Evolutionary conservation across 2,113 vertebrate genomes (phyloP), one percentile per base, ranked within the genome.

Genomic region (Lepus timidus): DNA sequence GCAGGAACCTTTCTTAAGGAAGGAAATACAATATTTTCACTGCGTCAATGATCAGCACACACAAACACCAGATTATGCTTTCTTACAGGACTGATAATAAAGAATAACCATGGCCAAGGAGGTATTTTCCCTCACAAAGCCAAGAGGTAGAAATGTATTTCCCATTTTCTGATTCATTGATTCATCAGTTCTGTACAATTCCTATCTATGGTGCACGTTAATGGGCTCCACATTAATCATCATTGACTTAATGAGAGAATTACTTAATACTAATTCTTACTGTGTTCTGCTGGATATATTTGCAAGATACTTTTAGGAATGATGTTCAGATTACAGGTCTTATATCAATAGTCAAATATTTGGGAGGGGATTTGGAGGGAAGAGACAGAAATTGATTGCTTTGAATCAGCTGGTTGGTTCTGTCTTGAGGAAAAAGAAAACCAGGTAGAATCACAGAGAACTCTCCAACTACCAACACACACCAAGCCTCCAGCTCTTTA

Each of bases 1-100:
- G 78, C 85, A 95, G 93, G 98, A 98, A 96, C 31, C 83, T 95
- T 97, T 97, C 92, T 95, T 64, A 96, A 97, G 95, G 16, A 79
- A 33, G 55, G 80, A 58, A 96, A 97, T n/a, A 76, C 61, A 84
- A 64, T 44, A 96, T 80, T 92, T 95, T 94, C 75, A 94, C 80
- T 82, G 25, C 78, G 68, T 17, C 86, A 87, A 13, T 95, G 0
- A 71, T 67, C 64, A 97, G 96, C 91, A 95, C 86, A 96, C 96
- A 95, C 25, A 84, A 97, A 90, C 81, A 89, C 19, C 0, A 64
- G 67, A 44, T 90, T 61, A 31, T 79, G 95, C 90, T 44, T 39
- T 97, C 96, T 75, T 91, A 20, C 84, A 97, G 76, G 84, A 87
- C 0, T 84, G 33, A 19, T 82, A 96, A 70, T 78, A 90, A 93